Evolutionary conservation across 1,140 invertebrate genomes (phyloP), one percentile per base, ranked within the genome.

Genomic region (Cydia amplana): DNA sequence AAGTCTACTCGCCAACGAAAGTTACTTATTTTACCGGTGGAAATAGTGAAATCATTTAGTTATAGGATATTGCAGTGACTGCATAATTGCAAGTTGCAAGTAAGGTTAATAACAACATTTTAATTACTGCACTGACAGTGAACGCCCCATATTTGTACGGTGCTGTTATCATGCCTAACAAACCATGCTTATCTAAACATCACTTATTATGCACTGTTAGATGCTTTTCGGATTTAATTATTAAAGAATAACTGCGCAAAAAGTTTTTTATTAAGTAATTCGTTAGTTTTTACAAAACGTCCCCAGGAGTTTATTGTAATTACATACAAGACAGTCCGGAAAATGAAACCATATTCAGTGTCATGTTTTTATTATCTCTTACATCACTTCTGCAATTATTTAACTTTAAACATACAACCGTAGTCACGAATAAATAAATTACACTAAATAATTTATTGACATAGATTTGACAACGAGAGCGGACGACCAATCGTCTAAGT

Each of bases 391-490:
- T 82, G 80, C 87, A 85, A 87, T 89, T 87, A 90, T 83, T 87
- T 87, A 87, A 88, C 80, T 85, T 82, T 89, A 87, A 84, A 84
- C 82, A 89, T 82, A 86, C 79, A 89, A 86, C 85, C 83, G 83
- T 85, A 85, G 86, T 88, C 86, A 88, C 82, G 84, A 92, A 87
- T 91, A 91, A 90, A 91, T 91, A 91, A 92, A 88, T 90, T 90
- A 91, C 80, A 87, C 86, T 88, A 87, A 87, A 89, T 90, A 90
- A 91, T 87, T 91, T 88, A 91, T 80, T 90, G 89, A 91, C 87
- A 84, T 90, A 90, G 87, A 88, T 85, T 83, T 82, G 78, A 89
- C 78, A 86, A 82, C 80, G 79, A 85, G 82, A 83, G 82, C 79
- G 80, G 82, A 85, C 83, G 80, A 87, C 79, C 80, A 78, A 76